Conservation (phyloP, 2,888 invertebrate genomes). For the Digitonthophagus gazella region DNA sequence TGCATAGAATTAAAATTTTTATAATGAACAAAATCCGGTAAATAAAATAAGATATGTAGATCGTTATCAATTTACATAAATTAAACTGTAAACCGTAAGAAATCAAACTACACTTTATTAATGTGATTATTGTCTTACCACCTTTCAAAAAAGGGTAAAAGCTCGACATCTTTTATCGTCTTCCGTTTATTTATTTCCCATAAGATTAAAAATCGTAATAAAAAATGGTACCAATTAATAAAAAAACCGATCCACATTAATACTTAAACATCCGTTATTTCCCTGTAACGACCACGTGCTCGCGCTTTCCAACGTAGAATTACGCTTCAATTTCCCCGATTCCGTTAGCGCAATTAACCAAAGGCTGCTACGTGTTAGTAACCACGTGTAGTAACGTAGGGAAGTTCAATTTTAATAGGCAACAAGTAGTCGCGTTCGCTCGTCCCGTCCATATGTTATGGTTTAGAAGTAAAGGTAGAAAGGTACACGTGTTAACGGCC, state of each 20-base stretch:
- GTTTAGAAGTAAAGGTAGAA: constrained; percentile 6
- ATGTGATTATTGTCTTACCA: neutral
- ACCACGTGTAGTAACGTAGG: neutral
- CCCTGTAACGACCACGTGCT: neutral
- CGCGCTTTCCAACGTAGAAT: neutral
- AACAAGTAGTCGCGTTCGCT: neutral
- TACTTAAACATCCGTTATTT: neutral
- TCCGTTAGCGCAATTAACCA: neutral
- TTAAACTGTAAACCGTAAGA: neutral
- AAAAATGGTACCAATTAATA: neutral
- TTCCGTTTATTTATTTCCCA: neutral
- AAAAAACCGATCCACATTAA: neutral
- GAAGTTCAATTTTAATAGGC: neutral
- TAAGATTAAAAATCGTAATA: no score
- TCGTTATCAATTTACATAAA: neutral
- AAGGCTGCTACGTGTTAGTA: neutral
- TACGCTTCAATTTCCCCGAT: neutral
- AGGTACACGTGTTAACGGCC: constrained; percentile 38
- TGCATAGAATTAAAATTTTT: no score
- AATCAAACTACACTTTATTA: neutral
- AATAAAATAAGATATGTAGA: neutral
- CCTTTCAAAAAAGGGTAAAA: neutral
- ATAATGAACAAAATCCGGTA: neutral
- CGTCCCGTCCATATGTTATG: neutral
- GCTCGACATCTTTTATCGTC: neutral